A percentile compares a stretch with the other conserved stretches of the same genome.
Evolutionary conservation across 2,888 invertebrate genomes (phyloP).

Genomic region (Pachydiplax longipennis): DNA sequence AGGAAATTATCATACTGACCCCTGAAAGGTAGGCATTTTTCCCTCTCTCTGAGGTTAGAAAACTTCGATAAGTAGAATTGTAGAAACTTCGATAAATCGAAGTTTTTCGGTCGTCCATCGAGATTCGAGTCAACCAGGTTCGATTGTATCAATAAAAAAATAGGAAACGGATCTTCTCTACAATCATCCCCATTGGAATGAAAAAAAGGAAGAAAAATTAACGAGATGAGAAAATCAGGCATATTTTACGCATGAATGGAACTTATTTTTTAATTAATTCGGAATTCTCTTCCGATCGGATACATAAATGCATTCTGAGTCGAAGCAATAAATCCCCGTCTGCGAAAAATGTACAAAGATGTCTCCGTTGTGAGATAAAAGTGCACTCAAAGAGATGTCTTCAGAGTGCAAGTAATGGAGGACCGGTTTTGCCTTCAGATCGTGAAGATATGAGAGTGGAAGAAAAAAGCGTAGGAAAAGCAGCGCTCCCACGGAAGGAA

Average conservation of each 20-base stretch:
- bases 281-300: not conserved
- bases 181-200: not conserved
- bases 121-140: no score
- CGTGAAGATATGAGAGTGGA: slow-evolving; percentile 16
- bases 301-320: not conserved
- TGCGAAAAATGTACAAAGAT: slow-evolving; percentile 9
- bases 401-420: not conserved
- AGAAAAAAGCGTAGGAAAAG: not conserved
- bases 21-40: no score
- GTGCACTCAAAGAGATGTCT: not conserved
- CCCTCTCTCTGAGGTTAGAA: no score
- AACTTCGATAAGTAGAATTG: no score
- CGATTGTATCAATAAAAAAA: no score
- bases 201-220: not conserved
- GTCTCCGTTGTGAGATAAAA: not conserved
- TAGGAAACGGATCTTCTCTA: no score
- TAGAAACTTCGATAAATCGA: no score
- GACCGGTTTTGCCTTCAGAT: slow-evolving; percentile 18
- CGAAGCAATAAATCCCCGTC: not conserved
- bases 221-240: not conserved
- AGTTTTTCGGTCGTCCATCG: no score
- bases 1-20: no score
- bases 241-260: not conserved
- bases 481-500: not conserved
- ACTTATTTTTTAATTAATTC: not conserved